Conservation (phyloP, 2,888 invertebrate genomes). For the Platerodrilus igneus region DNA sequence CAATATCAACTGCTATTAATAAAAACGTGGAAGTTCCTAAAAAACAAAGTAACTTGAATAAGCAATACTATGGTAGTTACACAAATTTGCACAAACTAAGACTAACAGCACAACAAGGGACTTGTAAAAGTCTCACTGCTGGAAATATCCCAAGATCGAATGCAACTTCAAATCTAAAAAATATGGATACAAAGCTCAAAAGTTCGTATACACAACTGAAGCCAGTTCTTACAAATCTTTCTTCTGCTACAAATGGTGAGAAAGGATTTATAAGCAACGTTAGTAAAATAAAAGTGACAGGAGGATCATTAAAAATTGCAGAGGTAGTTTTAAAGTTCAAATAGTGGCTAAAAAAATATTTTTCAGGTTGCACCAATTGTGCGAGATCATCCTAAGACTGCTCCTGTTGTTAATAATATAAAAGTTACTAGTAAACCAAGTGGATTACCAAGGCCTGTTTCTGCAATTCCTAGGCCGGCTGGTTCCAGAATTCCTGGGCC, state of each 20-base stretch:
- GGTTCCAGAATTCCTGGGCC: constrained; percentile 43
- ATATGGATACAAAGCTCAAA: no score
- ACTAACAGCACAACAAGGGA: no score
- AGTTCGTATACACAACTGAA: constrained; percentile 18
- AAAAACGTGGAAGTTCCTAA: no score
- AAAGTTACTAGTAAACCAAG: constrained; percentile 34
- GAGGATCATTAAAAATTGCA: constrained; percentile 16
- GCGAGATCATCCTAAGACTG: constrained; percentile 18
- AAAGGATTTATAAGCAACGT: constrained; percentile 14
- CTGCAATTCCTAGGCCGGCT: constrained; percentile 40
- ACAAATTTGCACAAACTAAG: no score
- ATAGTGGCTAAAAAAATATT: no score
- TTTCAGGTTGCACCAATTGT: constrained; percentile 17
- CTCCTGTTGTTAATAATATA: constrained; percentile 13
- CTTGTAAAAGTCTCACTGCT: no score
- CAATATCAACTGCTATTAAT: no score
- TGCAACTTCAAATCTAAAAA: no score
- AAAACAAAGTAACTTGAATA: no score
- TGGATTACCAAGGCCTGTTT: constrained; percentile 43
- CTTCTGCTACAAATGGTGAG: constrained; percentile 8
- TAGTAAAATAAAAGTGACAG: constrained; percentile 23
- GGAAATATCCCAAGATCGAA: no score
- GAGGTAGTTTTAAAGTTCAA: no score
- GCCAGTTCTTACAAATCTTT: constrained; percentile 16
- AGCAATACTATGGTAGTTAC: no score